Conservation (phyloP, 2,888 invertebrate genomes). For the Masnerella sp. region DNA sequence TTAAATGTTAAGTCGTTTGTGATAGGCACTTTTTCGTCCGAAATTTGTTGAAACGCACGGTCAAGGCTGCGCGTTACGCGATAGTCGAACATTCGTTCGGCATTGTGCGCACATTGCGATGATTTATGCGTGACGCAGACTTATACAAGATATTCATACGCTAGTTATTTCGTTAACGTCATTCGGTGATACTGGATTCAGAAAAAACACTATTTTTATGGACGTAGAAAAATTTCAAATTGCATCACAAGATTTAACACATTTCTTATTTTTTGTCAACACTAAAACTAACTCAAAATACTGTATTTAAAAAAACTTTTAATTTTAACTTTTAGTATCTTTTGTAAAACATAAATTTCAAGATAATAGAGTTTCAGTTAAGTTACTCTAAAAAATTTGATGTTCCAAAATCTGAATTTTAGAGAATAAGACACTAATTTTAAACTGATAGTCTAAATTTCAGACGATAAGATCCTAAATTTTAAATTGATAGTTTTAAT, state of each 20-base stretch:
- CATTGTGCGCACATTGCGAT: conserved; percentile 57
- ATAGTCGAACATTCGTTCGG: conserved; percentile 46
- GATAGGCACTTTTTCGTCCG: conserved; percentile 22
- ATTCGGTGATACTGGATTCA: conserved; percentile 32
- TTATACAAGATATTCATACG: conserved; percentile 49
- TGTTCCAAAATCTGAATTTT: no score
- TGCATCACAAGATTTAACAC: no score
- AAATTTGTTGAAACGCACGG: conserved; percentile 48
- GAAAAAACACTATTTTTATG: conserved; percentile 21
- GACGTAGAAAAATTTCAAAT: neutral
- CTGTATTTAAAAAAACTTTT: no score
- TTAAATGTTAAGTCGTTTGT: neutral
- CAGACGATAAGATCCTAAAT: no score
- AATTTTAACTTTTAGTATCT: neutral
- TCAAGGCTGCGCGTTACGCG: conserved; percentile 58
- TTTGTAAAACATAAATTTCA: no score
- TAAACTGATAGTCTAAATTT: no score
- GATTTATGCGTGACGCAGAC: conserved; percentile 60
- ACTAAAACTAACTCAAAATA: no score
- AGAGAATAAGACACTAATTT: no score
- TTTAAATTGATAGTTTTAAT: no score
- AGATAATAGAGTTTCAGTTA: no score
- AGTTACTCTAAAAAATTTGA: no score
- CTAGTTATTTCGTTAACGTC: conserved; percentile 51
- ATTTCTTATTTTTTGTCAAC: no score